Base-by-base conservation (phyloP, 2,888 invertebrate species). In the Drosophila siamana region DNA sequence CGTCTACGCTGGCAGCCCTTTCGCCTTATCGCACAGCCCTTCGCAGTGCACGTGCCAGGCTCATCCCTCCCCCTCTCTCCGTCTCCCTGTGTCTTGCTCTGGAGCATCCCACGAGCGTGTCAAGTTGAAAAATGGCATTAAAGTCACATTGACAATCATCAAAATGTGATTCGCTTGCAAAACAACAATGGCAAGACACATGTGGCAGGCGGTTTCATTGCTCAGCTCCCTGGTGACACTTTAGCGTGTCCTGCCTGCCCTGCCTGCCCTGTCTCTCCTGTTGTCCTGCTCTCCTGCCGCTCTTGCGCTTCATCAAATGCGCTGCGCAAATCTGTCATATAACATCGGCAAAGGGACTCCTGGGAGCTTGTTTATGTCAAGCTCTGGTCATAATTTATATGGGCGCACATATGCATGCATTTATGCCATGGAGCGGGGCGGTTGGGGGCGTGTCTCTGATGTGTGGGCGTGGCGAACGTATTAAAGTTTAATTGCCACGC, bases 351-450 rank as follows among this genome's bases (percentile, higher is more conserved):
- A 91, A 90, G 89, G 89, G 89, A 88, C 92, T 91, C 92, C 88
- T 87, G 92, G 92, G 92, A 91, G 87, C 89, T 89, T 89, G 90
- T 92, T 92, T 92, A 91, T 92, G 92, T 92, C 92, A 92, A 90
- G 86, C 86, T 78, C 73, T 69, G 78, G 70, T 77, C 80, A 89
- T 91, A 90, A 90, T 90, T 91, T 90, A 90, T 89, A 74, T 74
- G 66, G 63, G 40, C 47, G 62, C 74, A 71, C 76, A 79, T 79
- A 83, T 83, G 84, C 67, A 80, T 67, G 66, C 62, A 88, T 80
- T 68, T 71, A 62, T 51, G 16, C 9, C 8, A 5, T 3, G 15
- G 7, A 6, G 11, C 19, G 16, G 1, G 19, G 26, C 26, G 6
- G 2, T 24, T 5, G 24, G 5, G 11, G n/a, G 4, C 28, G 9